phyloP scores from a whole-genome alignment of 2,888 invertebrate genomes.

The Amiota minor region DNA sequence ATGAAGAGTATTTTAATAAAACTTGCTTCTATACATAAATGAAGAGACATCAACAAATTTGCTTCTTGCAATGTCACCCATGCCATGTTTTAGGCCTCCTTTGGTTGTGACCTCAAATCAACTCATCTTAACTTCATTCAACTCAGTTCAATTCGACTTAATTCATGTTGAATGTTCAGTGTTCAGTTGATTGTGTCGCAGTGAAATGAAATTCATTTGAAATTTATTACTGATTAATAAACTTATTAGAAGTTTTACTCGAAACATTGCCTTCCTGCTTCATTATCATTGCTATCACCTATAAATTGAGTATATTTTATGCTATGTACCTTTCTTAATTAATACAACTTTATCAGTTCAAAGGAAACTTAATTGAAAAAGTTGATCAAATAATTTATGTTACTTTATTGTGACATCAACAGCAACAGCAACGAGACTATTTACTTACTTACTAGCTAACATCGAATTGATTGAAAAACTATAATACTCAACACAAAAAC shows the following conservation, averaged over 20 bases:
- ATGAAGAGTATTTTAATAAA: constrained; percentile 18
- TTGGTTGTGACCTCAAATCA: too few species aligned
- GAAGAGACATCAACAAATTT: constrained; percentile 25
- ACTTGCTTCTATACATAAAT: constrained; percentile 22
- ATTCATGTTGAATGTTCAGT: too few species aligned
- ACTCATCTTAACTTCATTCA: too few species aligned
- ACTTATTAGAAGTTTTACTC: constrained; percentile 61
- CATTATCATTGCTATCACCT: constrained; percentile 1
- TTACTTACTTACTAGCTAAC: too few species aligned
- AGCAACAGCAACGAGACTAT: too few species aligned
- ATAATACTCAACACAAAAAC: too few species aligned
- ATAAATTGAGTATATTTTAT: constrained; percentile 16
- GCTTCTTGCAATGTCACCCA: not conserved
- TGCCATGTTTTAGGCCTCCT: not conserved
- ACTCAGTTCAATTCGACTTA: too few species aligned
- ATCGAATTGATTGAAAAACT: too few species aligned
- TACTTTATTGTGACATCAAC: constrained; percentile 30
- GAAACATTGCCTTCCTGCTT: constrained; percentile 36
- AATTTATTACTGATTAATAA: constrained; percentile 60
- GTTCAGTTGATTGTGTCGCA: too few species aligned
- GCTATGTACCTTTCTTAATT: constrained; percentile 7
- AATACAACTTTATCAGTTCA: constrained; percentile 19
- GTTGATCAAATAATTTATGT: constrained; percentile 39
- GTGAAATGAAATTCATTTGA: constrained; percentile 16
- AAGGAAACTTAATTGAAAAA: constrained; percentile 51